phyloP scores from a whole-genome alignment of 2,113 vertebrate species.

The Pachyramphus minor region DNA sequence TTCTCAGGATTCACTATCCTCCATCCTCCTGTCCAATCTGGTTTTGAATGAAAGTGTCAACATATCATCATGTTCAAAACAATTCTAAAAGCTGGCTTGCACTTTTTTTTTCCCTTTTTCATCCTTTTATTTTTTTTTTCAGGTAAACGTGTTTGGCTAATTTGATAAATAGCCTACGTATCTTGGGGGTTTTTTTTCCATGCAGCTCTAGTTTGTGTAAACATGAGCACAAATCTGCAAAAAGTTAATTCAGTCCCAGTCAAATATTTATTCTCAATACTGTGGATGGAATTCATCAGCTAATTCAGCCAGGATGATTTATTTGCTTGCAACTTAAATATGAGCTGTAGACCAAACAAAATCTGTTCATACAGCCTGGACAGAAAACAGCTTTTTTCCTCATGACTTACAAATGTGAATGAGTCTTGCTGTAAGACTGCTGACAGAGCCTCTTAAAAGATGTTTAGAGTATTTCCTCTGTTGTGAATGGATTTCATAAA shows the following conservation, averaged over 20 bases:
- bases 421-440: background rate
- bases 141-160: background rate
- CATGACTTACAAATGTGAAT: slow-evolving; percentile 10
- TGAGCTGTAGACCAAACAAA: slow-evolving; percentile 61
- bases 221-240: background rate
- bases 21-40: background rate
- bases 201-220: background rate
- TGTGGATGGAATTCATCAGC: background rate
- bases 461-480: background rate
- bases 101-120: background rate
- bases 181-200: background rate
- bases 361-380: slow-evolving; percentile 44
- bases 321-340: slow-evolving; percentile 53
- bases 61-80: background rate
- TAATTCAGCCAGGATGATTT: slow-evolving; percentile 46
- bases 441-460: slow-evolving; percentile 27
- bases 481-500: slow-evolving; percentile 11
- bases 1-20: background rate
- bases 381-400: slow-evolving; percentile 43
- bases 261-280: slow-evolving; percentile 38
- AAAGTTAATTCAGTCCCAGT: slow-evolving; percentile 9
- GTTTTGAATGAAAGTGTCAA: background rate
- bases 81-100: background rate
- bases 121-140: background rate
- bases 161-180: background rate